Conservation (phyloP, 2,888 invertebrate genomes). For the Seladonia tumulorum region DNA sequence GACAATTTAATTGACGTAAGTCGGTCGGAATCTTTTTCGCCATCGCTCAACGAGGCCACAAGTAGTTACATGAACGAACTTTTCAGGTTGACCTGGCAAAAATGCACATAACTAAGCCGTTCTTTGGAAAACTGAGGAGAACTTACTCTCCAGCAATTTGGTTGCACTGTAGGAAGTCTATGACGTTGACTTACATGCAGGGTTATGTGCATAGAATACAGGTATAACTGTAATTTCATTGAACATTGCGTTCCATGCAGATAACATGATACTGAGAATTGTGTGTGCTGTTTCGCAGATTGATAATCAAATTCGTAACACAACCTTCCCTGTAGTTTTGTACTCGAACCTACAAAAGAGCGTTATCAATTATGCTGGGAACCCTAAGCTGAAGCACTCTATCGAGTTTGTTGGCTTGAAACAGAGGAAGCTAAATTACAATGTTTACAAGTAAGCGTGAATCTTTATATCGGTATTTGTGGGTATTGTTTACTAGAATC, state of each 20-base stretch:
- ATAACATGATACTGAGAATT: slow-evolving; percentile 15
- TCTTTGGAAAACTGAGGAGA: slow-evolving; percentile 91
- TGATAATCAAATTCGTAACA: slow-evolving; percentile 91
- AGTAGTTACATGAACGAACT: slow-evolving; percentile 23
- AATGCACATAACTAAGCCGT: slow-evolving; percentile 95
- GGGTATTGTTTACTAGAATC: background rate
- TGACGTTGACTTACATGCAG: slow-evolving; percentile 88
- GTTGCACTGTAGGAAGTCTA: slow-evolving; percentile 90
- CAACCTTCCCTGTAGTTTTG: slow-evolving; percentile 89
- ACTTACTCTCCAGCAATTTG: slow-evolving; percentile 91
- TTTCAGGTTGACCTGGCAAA: slow-evolving; percentile 91
- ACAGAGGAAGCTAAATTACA: slow-evolving; percentile 75
- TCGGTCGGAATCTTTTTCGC: background rate
- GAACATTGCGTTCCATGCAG: background rate
- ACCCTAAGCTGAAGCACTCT: slow-evolving; percentile 77
- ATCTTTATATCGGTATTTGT: background rate
- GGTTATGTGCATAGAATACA: slow-evolving; percentile 88
- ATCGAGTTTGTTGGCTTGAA: slow-evolving; percentile 79
- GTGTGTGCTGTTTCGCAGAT: slow-evolving; percentile 85
- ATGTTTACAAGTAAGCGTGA: slow-evolving; percentile 76
- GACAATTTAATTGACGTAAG: slow-evolving; percentile 90
- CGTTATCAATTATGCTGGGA: slow-evolving; percentile 73
- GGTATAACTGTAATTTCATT: slow-evolving; percentile 77
- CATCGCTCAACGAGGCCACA: background rate
- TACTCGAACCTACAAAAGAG: slow-evolving; percentile 86